Conservation (phyloP, 1,140 invertebrate genomes). For the Drosophila azteca region DNA sequence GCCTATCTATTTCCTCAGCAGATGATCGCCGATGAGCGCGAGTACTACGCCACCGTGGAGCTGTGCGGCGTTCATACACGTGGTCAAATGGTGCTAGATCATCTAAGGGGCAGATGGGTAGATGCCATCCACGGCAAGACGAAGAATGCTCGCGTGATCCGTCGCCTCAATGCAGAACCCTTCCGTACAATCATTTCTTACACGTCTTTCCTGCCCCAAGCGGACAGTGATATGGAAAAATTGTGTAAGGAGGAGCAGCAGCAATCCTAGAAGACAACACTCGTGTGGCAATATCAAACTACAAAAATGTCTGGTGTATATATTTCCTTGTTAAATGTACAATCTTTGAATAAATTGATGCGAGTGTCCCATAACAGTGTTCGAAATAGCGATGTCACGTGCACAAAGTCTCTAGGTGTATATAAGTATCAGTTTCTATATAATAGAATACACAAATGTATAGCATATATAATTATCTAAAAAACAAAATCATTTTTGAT, state of each 20-base stretch:
- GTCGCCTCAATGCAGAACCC: conserved; percentile 27
- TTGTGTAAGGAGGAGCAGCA: background rate
- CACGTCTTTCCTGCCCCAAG: conserved; percentile 33
- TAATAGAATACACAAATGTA: too few relatives aligned
- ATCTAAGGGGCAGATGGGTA: conserved; percentile 30
- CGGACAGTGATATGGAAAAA: conserved; percentile 1
- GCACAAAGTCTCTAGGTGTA: too few relatives aligned
- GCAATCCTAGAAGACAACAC: background rate
- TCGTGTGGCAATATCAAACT: conserved; percentile 23
- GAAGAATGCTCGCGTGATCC: conserved; percentile 42
- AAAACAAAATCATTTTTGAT: too few relatives aligned
- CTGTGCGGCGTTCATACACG: conserved; percentile 55
- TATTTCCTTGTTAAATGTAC: conserved; percentile 41
- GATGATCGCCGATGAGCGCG: conserved; percentile 58
- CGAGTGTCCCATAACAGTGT: conserved; percentile 57
- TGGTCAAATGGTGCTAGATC: conserved; percentile 69
- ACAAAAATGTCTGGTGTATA: conserved; percentile 49
- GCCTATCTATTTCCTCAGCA: conserved; percentile 84
- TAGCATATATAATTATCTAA: too few relatives aligned
- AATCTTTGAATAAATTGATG: conserved; percentile 54
- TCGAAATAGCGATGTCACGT: conserved; percentile 4
- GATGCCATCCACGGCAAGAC: conserved; percentile 41
- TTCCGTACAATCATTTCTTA: conserved; percentile 56
- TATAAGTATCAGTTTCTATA: too few relatives aligned
- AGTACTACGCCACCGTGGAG: conserved; percentile 81